phyloP scores from a whole-genome alignment of 2,888 invertebrate species.

The Coleophora deauratella region DNA sequence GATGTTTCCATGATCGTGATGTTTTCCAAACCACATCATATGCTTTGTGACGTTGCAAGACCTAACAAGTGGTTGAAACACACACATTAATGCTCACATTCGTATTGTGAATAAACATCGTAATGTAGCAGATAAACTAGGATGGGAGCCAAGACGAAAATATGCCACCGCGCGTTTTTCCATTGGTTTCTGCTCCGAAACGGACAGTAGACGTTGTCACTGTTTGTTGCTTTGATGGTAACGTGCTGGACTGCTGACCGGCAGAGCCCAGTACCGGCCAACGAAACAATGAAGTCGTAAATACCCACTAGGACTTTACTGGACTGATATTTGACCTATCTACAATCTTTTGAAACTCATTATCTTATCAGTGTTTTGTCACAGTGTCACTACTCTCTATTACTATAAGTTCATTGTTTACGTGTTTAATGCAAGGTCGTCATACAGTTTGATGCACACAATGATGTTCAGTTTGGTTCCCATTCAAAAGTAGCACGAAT shows the following conservation, averaged over 20 bases:
- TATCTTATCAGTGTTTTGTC: too few relatives aligned
- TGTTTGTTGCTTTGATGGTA: conserved; percentile 37
- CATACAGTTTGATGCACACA: conserved; percentile 65
- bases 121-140: conserved; percentile 75
- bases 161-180: conserved; percentile 73
- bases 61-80: conserved; percentile 54
- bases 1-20: too few relatives aligned
- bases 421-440: conserved; percentile 63
- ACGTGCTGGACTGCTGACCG: not conserved
- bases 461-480: conserved; percentile 69
- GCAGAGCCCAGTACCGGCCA: too few relatives aligned
- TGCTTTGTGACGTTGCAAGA: too few relatives aligned
- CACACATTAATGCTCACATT: conserved; percentile 69
- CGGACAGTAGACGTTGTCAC: conserved; percentile 52
- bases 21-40: too few relatives aligned
- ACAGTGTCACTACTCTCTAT: too few relatives aligned
- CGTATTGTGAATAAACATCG: conserved; percentile 75
- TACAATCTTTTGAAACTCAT: too few relatives aligned
- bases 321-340: too few relatives aligned
- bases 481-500: too few relatives aligned
- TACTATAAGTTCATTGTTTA: conserved; percentile 23
- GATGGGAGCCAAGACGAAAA: conserved; percentile 75
- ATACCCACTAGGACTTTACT: too few relatives aligned
- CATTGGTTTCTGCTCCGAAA: conserved; percentile 69
- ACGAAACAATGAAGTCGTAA: too few relatives aligned